Percentiles rank a stretch among this genome's conserved stretches.
Evolutionary conservation across 2,113 vertebrate genomes (phyloP).

Genomic region (Aythya baeri): DNA sequence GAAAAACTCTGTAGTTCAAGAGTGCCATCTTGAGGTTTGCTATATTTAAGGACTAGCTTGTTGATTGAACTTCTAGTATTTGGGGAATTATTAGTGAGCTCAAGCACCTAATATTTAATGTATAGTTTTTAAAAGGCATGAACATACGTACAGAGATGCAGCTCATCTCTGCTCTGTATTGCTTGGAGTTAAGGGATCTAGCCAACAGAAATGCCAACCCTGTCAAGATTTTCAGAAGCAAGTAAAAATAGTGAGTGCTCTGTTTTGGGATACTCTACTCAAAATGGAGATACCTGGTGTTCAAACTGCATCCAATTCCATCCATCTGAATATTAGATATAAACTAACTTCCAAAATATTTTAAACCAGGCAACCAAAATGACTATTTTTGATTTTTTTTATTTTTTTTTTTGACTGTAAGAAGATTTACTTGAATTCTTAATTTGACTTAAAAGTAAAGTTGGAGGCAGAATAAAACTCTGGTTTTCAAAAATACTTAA

Average conservation of each 20-base stretch:
- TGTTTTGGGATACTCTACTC: neutral
- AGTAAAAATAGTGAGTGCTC: neutral
- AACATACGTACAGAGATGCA: neutral
- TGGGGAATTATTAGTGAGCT: neutral
- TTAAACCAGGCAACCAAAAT: neutral
- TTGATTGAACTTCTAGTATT: neutral
- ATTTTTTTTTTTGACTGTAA: neutral
- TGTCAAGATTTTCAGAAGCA: neutral
- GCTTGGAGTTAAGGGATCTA: neutral
- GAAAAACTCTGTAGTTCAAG: slow-evolving; percentile 75
- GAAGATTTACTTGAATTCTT: neutral
- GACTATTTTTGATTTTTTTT: neutral
- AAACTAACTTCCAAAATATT: neutral
- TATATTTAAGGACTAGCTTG: neutral
- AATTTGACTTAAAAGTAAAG: neutral
- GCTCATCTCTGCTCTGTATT: neutral
- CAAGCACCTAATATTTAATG: neutral
- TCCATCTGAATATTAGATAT: neutral
- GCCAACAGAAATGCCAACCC: slow-evolving; percentile 2
- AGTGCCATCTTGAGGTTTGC: slow-evolving; percentile 81
- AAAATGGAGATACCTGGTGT: neutral
- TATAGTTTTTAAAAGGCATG: neutral
- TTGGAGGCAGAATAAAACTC: neutral
- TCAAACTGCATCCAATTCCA: neutral
- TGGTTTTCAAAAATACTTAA: neutral